These are phyloP conservation scores for Orestias chungarensis DNA, from an alignment of 2,797 vertebrate species.

Conservation along the genomic window DNA sequence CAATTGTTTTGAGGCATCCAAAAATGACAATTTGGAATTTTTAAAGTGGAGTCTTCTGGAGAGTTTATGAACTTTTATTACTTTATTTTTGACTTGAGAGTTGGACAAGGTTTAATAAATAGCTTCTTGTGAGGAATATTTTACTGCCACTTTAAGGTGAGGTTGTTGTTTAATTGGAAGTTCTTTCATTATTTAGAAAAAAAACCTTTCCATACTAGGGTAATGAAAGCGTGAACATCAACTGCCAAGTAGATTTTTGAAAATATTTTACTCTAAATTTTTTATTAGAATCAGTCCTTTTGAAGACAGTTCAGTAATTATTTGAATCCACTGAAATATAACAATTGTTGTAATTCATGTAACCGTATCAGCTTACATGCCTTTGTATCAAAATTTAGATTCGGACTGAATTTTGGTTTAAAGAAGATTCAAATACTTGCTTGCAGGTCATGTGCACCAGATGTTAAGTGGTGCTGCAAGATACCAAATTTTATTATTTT, in stretches of 20 bases:
- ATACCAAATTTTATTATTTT: neutral
- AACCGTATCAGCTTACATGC: neutral
- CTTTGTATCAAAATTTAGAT: neutral
- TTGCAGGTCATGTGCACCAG: neutral
- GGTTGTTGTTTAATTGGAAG: neutral
- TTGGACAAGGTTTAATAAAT: neutral
- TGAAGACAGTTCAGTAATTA: neutral
- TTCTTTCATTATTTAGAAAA: neutral
- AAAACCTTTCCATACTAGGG: neutral
- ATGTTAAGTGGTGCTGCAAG: neutral
- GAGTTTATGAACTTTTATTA: neutral
- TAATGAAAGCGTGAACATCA: neutral
- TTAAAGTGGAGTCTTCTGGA: neutral
- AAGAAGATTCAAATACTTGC: neutral
- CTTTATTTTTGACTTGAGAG: too few species aligned
- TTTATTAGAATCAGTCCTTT: neutral
- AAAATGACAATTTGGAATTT: constrained; percentile 4
- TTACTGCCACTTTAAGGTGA: neutral
- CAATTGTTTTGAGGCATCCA: constrained; percentile 20
- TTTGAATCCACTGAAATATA: neutral
- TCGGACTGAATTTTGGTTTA: neutral
- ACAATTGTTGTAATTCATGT: neutral
- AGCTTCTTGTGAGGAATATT: neutral
- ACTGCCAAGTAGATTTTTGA: neutral
- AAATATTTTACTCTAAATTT: neutral